Evolutionary conservation across 2,113 vertebrate genomes (phyloP), one percentile per base, ranked within the genome.

Genomic region (Protomyctophum bolini): DNA sequence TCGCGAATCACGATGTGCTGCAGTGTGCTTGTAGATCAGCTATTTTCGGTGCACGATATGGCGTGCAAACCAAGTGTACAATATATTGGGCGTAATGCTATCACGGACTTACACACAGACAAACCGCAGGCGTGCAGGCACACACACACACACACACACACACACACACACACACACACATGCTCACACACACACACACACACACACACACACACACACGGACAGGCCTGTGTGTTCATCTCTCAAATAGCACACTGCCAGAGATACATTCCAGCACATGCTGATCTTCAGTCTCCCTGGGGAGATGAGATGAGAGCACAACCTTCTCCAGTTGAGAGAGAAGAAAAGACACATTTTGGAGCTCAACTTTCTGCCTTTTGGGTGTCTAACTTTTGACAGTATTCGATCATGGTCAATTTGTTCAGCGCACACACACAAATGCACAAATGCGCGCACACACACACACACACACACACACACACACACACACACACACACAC

Each of bases 81-180:
- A 41, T 41, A 41, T 41, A 41, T 41, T 6, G 33, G 33, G 33
- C 2, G 33, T 41, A 4, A 41, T 41, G 33, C 33, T 4, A 4
- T 41, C 56, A 61, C 72, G 54, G 55, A 58, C 61, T 72, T 77
- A 60, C 58, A 54, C 62, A 79, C 64, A 75, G 66, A 67, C 66
- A 59, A 10, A 59, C 58, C 28, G 21, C 58, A 29, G 6, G 10
- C 60, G 14, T n/a, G 12, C 10, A 50, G 7, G 49, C 49, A 11
- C 14, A 55, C 21, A 55, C 61, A 48, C 61, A 45, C 61, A 63
- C 4, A 14, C 61, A 63, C 69, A 71, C 52, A 57, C 61, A 56
- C 61, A 63, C 8, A 21, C 47, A 21, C 7, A 5, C 46, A 59
- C 21, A 50, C 63, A 58, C 56, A 57, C 56, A 33, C 68, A 29